These are phyloP conservation scores for Phrynosoma blainvillii DNA, from an alignment of 2,113 vertebrate genomes.

Conservation along the genomic window DNA sequence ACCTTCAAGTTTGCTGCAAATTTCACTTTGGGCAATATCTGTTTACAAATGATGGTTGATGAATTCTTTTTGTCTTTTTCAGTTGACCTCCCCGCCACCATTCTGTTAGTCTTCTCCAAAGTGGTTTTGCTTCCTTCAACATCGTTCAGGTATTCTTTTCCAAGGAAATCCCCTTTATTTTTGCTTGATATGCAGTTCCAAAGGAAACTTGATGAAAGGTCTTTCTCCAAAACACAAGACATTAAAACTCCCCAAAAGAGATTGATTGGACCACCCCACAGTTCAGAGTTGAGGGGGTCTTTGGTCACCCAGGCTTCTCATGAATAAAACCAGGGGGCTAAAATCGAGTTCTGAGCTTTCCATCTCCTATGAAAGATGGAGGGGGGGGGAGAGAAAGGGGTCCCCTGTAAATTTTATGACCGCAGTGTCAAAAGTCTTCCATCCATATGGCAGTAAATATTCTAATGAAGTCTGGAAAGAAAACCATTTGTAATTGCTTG, in stretches of 20 bases:
- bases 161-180: background rate
- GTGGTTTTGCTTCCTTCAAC: background rate
- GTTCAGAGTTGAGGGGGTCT: constrained; percentile 63
- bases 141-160: background rate
- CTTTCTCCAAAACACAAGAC: background rate
- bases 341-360: constrained; percentile 70
- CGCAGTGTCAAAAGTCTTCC: constrained; percentile 92
- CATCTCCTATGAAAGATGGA: constrained; percentile 77
- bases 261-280: constrained; percentile 47
- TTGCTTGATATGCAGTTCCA: too few species aligned
- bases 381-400: constrained; percentile 58
- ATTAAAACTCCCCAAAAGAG: constrained; percentile 32
- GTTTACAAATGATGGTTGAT: too few species aligned
- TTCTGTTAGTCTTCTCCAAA: background rate
- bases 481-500: constrained; percentile 89
- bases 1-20: too few species aligned
- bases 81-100: background rate
- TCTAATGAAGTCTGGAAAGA: constrained; percentile 91
- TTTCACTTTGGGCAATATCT: too few species aligned
- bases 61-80: too few species aligned
- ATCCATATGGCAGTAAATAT: constrained; percentile 94
- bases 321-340: constrained; percentile 52
- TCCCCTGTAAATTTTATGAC: constrained; percentile 93
- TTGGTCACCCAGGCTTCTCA: constrained; percentile 70
- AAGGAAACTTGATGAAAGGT: background rate